Conservation (phyloP, 1,140 invertebrate species). For the Aporrectodea caliginosa region DNA sequence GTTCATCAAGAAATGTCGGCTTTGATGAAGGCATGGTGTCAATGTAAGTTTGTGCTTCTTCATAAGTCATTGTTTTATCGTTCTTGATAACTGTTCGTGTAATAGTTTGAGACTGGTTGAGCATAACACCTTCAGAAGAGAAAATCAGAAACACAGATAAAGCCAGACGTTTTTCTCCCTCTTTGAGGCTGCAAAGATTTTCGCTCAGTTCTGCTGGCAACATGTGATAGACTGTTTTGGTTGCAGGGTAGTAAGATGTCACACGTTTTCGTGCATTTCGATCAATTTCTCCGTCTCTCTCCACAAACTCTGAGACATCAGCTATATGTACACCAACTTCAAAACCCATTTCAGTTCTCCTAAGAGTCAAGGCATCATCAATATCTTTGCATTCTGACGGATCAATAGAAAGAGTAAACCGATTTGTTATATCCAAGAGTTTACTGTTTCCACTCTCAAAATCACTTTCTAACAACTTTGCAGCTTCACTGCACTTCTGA, state of each 20-base stretch:
- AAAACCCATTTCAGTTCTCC: slow-evolving; percentile 40
- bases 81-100: slow-evolving; percentile 14
- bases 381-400: slow-evolving; percentile 94
- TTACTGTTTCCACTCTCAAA: not conserved
- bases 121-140: not conserved
- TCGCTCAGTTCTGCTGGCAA: slow-evolving; percentile 49
- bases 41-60: slow-evolving; percentile 19
- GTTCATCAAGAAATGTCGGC: not conserved
- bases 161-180: slow-evolving; percentile 45
- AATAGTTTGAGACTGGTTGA: slow-evolving; percentile 23
- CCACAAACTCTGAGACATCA: slow-evolving; percentile 50
- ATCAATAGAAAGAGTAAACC: slow-evolving; percentile 86
- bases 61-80: slow-evolving; percentile 12
- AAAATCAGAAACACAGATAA: slow-evolving; percentile 41
- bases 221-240: slow-evolving; percentile 48
- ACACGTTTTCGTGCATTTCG: slow-evolving; percentile 43
- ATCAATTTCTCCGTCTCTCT: slow-evolving; percentile 42
- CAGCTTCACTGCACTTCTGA: not conserved
- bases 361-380: slow-evolving; percentile 85
- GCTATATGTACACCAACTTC: slow-evolving; percentile 48
- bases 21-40: not conserved
- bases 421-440: slow-evolving; percentile 57
- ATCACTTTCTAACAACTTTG: not conserved
- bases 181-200: slow-evolving; percentile 54
- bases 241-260: slow-evolving; percentile 40